These are phyloP conservation scores for Orius insidiosus DNA, from an alignment of 1,140 invertebrate species.

Conservation along the genomic window DNA sequence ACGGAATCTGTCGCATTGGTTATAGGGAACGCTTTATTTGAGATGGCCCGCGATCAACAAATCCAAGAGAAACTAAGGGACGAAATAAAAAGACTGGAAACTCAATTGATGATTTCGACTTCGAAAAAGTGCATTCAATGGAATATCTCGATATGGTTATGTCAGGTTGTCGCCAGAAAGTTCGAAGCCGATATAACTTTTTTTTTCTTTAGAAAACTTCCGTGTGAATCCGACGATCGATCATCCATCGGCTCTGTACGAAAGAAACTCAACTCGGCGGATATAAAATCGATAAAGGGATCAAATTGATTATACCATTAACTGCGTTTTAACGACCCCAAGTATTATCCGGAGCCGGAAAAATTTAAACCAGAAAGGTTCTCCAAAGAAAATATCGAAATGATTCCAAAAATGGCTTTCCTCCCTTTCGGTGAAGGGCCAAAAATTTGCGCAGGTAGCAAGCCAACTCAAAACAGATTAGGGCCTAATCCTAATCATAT, in stretches of 20 bases:
- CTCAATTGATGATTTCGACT: background rate
- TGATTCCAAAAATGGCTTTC: constrained; percentile 26
- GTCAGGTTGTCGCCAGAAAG: too few species aligned
- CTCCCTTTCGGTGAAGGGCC: constrained; percentile 42
- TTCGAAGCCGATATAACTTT: too few species aligned
- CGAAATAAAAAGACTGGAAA: background rate
- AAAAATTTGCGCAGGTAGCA: constrained; percentile 34
- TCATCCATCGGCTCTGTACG: background rate
- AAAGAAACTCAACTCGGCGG: background rate
- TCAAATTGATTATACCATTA: constrained; percentile 24
- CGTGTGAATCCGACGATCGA: background rate
- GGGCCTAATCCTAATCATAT: too few species aligned
- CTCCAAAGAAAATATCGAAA: constrained; percentile 23
- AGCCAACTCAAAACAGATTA: too few species aligned
- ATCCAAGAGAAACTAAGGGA: constrained; percentile 2
- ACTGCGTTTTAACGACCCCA: constrained; percentile 27
- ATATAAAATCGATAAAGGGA: constrained; percentile 29
- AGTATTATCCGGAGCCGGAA: constrained; percentile 38
- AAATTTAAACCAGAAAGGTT: constrained; percentile 49
- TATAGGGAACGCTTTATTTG: background rate
- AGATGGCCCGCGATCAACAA: background rate
- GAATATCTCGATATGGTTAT: too few species aligned
- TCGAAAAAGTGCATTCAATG: background rate
- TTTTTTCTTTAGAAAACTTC: background rate
- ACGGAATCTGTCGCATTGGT: too few species aligned